A percentile compares a stretch with the other conserved stretches of the same genome.
phyloP scores from a whole-genome alignment of 2,797 vertebrate genomes.

The Premnoplex brunnescens region DNA sequence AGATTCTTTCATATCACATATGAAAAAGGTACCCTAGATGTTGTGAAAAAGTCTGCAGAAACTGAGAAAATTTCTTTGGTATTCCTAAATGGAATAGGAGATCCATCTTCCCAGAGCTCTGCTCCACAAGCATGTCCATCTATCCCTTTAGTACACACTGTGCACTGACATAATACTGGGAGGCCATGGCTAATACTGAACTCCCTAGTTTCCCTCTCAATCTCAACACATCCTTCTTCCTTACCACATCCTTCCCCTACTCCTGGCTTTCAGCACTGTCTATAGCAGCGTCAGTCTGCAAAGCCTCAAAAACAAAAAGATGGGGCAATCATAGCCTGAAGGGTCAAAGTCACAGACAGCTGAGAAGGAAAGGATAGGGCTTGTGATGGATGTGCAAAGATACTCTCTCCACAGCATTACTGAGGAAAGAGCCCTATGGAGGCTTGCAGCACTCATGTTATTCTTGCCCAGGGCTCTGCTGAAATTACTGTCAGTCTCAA shows the following conservation, averaged over 20 bases:
- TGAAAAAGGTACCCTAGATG: not conserved
- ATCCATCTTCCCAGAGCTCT: not conserved
- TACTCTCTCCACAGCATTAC: not conserved
- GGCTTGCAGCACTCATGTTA: not conserved
- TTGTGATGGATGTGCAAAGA: not conserved
- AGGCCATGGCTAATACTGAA: not conserved
- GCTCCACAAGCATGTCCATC: not conserved
- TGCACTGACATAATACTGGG: not conserved
- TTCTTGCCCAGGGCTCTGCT: slow-evolving; percentile 15
- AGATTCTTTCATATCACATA: not conserved
- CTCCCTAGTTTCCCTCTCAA: not conserved
- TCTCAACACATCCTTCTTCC: not conserved
- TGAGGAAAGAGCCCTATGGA: not conserved
- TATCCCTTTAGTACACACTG: not conserved
- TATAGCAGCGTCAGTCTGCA: not conserved
- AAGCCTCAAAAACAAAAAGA: slow-evolving; percentile 10
- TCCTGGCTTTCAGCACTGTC: not conserved
- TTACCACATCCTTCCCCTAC: not conserved
- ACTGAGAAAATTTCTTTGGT: not conserved
- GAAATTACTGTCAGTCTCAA: slow-evolving; percentile 12
- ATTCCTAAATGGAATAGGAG: not conserved
- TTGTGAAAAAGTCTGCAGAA: not conserved
- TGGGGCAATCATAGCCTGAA: not conserved
- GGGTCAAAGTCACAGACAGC: not conserved
- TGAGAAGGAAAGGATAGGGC: slow-evolving; percentile 11